These are phyloP conservation scores for Cynocephalus volans DNA, from an alignment of 2,113 vertebrate species.

Conservation along the genomic window DNA sequence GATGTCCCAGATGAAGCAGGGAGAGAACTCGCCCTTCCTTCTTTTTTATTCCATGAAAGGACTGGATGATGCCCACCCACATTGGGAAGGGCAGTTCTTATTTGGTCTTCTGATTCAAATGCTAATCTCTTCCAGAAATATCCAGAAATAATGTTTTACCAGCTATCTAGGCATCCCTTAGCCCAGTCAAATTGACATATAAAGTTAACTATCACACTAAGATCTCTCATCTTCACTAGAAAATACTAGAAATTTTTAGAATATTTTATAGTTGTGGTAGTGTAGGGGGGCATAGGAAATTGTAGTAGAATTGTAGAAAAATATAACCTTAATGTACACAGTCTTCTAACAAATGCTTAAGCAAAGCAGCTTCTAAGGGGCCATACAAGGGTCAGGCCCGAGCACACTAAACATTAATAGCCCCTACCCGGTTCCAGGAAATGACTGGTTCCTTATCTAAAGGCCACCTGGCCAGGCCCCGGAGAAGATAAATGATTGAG, in stretches of 20 bases:
- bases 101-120: background rate
- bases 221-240: background rate
- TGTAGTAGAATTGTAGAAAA: no score
- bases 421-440: no score
- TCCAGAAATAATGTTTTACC: background rate
- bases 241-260: background rate
- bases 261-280: background rate
- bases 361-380: no score
- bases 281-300: no score
- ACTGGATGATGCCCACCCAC: background rate
- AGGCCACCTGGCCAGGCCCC: no score
- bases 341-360: no score
- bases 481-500: no score
- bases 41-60: background rate
- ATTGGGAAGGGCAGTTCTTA: background rate
- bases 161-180: background rate
- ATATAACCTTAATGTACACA: no score
- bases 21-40: background rate
- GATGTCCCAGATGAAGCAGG: background rate
- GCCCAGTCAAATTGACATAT: background rate
- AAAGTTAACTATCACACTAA: background rate
- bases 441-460: no score
- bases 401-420: no score
- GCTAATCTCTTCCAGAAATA: background rate
- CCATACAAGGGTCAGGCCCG: no score